Percentiles rank a stretch among this genome's conserved stretches.
phyloP scores from a whole-genome alignment of 2,113 vertebrate species.

The Hiodon alosoides region DNA sequence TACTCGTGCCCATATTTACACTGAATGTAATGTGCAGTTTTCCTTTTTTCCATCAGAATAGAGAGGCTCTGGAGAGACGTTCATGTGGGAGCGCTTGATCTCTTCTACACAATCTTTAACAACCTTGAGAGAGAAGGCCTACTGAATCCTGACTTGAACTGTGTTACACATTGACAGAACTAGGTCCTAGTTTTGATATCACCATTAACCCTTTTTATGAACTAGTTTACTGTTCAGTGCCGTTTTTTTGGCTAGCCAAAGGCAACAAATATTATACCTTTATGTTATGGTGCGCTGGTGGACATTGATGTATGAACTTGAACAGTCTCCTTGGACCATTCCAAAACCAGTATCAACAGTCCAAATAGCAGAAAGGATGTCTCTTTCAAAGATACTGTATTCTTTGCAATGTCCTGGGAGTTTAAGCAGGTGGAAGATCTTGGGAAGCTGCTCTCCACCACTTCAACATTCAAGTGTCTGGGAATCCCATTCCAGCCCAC shows the following conservation, averaged over 20 bases:
- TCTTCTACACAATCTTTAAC: conserved; percentile 9
- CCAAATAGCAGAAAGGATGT: no score
- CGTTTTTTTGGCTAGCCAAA: no score
- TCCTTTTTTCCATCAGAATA: neutral
- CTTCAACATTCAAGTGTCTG: conserved; percentile 5
- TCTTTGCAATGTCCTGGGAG: no score
- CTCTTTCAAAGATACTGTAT: no score
- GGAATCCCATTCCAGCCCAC: conserved; percentile 9
- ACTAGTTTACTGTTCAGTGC: no score
- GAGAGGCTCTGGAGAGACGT: conserved; percentile 14
- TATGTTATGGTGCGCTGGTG: neutral
- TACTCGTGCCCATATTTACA: neutral
- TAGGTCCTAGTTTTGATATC: no score
- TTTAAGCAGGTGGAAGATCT: neutral
- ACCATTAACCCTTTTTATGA: no score
- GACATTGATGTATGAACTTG: neutral
- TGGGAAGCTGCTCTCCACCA: conserved; percentile 12
- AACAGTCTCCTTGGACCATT: neutral
- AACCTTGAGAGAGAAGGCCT: conserved; percentile 7
- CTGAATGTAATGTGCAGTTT: conserved; percentile 1
- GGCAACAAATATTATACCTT: neutral
- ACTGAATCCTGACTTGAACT: conserved; percentile 17
- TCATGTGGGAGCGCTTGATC: conserved; percentile 3
- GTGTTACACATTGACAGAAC: no score
- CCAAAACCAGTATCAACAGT: neutral